A percentile compares a stretch with the other conserved stretches of the same genome.
Evolutionary conservation across 2,797 vertebrate genomes (phyloP).

Genomic region (Myripristis murdjan): DNA sequence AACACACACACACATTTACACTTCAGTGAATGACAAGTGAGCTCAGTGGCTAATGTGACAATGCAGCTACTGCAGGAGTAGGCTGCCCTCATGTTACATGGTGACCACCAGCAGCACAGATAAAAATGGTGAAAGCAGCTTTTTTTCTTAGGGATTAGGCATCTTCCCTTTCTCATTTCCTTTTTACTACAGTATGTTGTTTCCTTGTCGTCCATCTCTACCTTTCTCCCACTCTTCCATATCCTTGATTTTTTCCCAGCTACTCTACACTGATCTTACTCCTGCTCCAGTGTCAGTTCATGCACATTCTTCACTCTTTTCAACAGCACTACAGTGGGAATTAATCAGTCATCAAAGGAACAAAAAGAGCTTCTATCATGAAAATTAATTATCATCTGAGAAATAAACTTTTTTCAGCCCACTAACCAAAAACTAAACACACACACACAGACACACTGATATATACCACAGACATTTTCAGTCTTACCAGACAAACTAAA

Average conservation of each 20-base stretch:
- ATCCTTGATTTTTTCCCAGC: not conserved
- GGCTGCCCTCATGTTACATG: not conserved
- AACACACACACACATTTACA: conserved; percentile 46
- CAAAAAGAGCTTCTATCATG: too few species aligned
- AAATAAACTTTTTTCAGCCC: too few species aligned
- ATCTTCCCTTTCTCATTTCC: conserved; percentile 3
- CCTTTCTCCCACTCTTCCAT: conserved; percentile 5
- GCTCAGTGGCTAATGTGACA: conserved; percentile 22
- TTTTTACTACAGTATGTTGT: conserved; percentile 18
- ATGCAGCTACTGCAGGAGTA: conserved; percentile 5
- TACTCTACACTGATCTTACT: not conserved
- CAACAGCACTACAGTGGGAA: not conserved
- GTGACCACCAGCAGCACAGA: not conserved
- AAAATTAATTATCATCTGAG: not conserved
- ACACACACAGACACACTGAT: too few species aligned
- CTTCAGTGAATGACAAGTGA: conserved; percentile 48
- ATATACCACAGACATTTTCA: not conserved
- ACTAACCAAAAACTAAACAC: too few species aligned
- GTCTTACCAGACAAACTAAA: conserved; percentile 2
- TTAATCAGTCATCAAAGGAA: too few species aligned
- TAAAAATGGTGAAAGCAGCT: not conserved
- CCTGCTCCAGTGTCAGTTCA: conserved; percentile 3
- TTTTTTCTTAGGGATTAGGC: conserved; percentile 18
- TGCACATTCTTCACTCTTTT: not conserved
- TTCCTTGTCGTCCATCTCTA: not conserved